These are phyloP conservation scores for Eueides isabella DNA, from an alignment of 1,140 invertebrate genomes.

Conservation along the genomic window DNA sequence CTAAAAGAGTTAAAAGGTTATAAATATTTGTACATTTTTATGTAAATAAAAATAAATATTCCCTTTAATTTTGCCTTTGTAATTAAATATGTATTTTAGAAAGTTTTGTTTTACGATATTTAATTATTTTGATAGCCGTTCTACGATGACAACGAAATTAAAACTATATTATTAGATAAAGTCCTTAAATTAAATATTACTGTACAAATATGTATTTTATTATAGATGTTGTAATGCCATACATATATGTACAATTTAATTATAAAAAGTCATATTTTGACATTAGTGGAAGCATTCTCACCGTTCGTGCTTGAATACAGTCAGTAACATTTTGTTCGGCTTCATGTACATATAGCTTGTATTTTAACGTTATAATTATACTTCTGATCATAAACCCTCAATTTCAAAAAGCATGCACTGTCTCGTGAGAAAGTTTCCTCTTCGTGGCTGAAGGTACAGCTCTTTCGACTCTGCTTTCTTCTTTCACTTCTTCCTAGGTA, in stretches of 20 bases:
- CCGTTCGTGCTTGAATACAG: slow-evolving; percentile 80
- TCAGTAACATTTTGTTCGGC: slow-evolving; percentile 81
- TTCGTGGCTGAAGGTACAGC: slow-evolving; percentile 85
- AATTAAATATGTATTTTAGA: not conserved
- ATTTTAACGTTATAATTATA: slow-evolving; percentile 78
- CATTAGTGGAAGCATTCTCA: slow-evolving; percentile 82
- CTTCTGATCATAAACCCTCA: slow-evolving; percentile 81
- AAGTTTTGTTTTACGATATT: not conserved
- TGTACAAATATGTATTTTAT: slow-evolving; percentile 59
- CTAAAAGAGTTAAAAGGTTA: not conserved
- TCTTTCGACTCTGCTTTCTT: slow-evolving; percentile 89
- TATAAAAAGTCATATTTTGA: slow-evolving; percentile 49
- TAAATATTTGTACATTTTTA: slow-evolving; percentile 8
- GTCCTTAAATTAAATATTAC: not conserved
- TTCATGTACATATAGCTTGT: slow-evolving; percentile 82
- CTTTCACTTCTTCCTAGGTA: slow-evolving; percentile 89
- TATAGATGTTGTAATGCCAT: slow-evolving; percentile 44
- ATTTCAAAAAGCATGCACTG: slow-evolving; percentile 88
- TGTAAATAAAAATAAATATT: not conserved
- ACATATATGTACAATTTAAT: slow-evolving; percentile 43
- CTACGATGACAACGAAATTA: not conserved
- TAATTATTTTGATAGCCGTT: not conserved
- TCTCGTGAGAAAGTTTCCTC: slow-evolving; percentile 89
- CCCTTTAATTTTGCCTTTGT: not conserved
- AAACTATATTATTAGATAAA: not conserved